These are phyloP conservation scores for Schizothorax lantsangensis DNA, from an alignment of 2,797 vertebrate species.

Conservation along the genomic window DNA sequence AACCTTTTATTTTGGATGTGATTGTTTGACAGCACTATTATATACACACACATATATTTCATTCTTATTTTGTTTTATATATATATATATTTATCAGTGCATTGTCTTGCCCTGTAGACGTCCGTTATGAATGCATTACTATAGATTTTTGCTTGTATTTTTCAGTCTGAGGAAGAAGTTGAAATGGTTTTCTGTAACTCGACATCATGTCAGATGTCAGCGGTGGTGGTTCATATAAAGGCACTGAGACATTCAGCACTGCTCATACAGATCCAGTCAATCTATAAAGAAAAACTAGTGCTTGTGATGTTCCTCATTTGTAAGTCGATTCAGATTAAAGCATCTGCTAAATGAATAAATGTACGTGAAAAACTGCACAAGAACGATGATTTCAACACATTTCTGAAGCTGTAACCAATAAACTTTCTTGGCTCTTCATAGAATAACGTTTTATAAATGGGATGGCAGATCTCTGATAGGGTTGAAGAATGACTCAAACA, in stretches of 20 bases:
- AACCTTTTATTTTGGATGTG: too few relatives aligned
- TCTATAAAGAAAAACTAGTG: neutral
- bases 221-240: neutral
- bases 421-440: neutral
- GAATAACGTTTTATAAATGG: neutral
- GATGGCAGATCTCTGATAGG: neutral
- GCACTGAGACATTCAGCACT: neutral
- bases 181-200: neutral
- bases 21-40: too few relatives aligned
- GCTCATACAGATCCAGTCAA: neutral
- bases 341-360: neutral
- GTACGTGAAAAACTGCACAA: too few relatives aligned
- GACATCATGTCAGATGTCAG: neutral
- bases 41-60: too few relatives aligned
- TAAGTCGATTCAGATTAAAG: neutral
- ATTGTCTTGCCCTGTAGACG: neutral
- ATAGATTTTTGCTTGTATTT: neutral
- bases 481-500: neutral
- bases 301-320: neutral
- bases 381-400: neutral
- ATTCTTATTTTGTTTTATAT: too few relatives aligned
- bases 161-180: neutral
- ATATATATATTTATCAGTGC: neutral
- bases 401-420: neutral
- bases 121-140: neutral